Conservation (phyloP, 2,797 vertebrate genomes). For the Sorex maritimensis region DNA sequence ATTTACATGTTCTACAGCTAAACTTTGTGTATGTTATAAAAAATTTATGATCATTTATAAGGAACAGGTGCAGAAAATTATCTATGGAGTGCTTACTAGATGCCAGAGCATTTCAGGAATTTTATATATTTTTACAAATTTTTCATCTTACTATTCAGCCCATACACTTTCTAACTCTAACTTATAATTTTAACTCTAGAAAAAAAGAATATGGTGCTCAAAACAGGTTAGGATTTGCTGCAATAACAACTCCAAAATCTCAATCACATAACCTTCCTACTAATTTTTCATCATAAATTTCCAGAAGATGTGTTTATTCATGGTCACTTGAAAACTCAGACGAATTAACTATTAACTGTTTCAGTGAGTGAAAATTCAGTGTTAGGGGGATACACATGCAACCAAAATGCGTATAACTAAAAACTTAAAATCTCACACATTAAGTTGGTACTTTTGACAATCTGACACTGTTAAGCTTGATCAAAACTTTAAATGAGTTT, state of each 20-base stretch:
- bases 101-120: neutral
- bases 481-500: too few relatives aligned
- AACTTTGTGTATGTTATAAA: constrained; percentile 44
- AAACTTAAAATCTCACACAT: constrained; percentile 34
- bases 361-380: neutral
- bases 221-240: constrained; percentile 31
- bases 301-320: neutral
- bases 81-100: neutral
- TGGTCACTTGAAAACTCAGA: neutral
- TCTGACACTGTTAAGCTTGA: too few relatives aligned
- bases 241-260: constrained; percentile 35
- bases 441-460: too few relatives aligned
- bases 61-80: constrained; percentile 8
- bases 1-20: constrained; percentile 47
- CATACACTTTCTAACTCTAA: constrained; percentile 14
- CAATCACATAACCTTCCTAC: neutral
- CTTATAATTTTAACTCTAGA: constrained; percentile 37
- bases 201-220: constrained; percentile 16
- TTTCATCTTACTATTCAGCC: constrained; percentile 41
- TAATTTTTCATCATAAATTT: constrained; percentile 21
- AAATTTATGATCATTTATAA: constrained; percentile 25
- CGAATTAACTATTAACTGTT: constrained; percentile 2
- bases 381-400: neutral
- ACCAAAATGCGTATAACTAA: constrained; percentile 60
- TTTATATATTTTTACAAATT: neutral